Base-by-base conservation (phyloP, 2,113 vertebrate genomes). In the Dermatemys mawii region DNA sequence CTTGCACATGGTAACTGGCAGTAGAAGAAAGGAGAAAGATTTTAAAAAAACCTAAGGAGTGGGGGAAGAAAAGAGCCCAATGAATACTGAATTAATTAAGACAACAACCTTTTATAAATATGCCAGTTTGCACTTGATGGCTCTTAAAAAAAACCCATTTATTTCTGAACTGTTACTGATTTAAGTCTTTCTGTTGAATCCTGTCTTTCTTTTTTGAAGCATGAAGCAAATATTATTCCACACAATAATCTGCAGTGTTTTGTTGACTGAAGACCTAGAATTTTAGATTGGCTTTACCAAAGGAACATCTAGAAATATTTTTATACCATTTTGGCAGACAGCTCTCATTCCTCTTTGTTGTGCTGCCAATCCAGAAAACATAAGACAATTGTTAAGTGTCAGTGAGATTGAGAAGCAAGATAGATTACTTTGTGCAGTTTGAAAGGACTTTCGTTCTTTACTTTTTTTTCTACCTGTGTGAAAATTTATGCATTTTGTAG, bases 311-410 rank as follows among this genome's bases (percentile, higher is more conserved):
- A 93, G 51, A 55, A 67, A 32, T 91, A 70, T 67, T 90, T 94
- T 94, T 48, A n/a, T 51, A 32, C 0, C 41, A 91, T 90, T 93
- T 84, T 96, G 84, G 94, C 57, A 92, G 55, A 14, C 81, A 54
- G 4, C 76, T 96, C 50, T 84, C 11, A 50, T 92, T 95, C 94
- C 46, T 44, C 10, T 49, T 35, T 75, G 19, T 75, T 94, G 67
- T 46, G 22, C 5, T 87, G 44, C 79, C 32, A 92, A 10, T 95
- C 19, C 83, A 83, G 46, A 95, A 97, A 27, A 73, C 63, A 79
- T n/a, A 87, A 85, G 54, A 93, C 76, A 95, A 80, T 86, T 95
- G 91, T 44, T 94, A 97, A 95, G 94, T 84, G 49, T 60, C 80
- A 81, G 76, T 32, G 94, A 95, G 84, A 85, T 81, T 83, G 41